Conservation (phyloP, 2,797 vertebrate species). For the Enteromius anoplus region DNA sequence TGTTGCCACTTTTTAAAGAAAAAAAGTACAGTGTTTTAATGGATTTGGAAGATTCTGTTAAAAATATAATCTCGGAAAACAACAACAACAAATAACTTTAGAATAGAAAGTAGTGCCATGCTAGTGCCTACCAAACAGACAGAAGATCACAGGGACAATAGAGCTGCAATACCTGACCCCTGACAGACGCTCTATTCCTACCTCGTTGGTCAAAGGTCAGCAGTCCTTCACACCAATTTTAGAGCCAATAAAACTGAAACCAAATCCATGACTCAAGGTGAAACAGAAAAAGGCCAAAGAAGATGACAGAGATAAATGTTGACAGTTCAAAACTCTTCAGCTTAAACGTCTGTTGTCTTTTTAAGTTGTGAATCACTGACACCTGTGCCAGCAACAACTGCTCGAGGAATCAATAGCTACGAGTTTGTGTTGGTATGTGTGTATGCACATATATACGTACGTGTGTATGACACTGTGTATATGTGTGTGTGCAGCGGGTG, state of each 20-base stretch:
- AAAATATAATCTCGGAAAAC: not conserved
- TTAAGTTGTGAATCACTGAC: slow-evolving; percentile 65
- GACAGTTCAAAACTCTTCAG: slow-evolving; percentile 32
- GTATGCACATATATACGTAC: slow-evolving; percentile 35
- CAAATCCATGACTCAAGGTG: slow-evolving; percentile 80
- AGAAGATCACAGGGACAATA: slow-evolving; percentile 58
- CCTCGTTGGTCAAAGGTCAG: slow-evolving; percentile 75
- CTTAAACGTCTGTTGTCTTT: slow-evolving; percentile 62
- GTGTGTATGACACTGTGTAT: slow-evolving; percentile 20
- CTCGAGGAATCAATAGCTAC: slow-evolving; percentile 62
- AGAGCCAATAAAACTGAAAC: slow-evolving; percentile 80
- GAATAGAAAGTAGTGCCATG: slow-evolving; percentile 22
- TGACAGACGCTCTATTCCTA: slow-evolving; percentile 76
- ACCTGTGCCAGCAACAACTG: slow-evolving; percentile 73
- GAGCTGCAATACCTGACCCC: slow-evolving; percentile 65
- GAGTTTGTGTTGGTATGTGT: slow-evolving; percentile 23
- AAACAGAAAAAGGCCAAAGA: slow-evolving; percentile 13
- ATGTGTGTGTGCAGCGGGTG: slow-evolving; percentile 10
- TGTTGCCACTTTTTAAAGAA: not conserved
- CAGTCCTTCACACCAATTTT: slow-evolving; percentile 69
- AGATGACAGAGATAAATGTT: slow-evolving; percentile 36
- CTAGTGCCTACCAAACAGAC: slow-evolving; percentile 4
- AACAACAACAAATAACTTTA: slow-evolving; percentile 13
- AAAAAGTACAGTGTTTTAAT: not conserved
- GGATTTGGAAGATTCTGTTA: not conserved